Base-by-base conservation (phyloP, 2,113 vertebrate genomes). In the Cyanistes caeruleus region DNA sequence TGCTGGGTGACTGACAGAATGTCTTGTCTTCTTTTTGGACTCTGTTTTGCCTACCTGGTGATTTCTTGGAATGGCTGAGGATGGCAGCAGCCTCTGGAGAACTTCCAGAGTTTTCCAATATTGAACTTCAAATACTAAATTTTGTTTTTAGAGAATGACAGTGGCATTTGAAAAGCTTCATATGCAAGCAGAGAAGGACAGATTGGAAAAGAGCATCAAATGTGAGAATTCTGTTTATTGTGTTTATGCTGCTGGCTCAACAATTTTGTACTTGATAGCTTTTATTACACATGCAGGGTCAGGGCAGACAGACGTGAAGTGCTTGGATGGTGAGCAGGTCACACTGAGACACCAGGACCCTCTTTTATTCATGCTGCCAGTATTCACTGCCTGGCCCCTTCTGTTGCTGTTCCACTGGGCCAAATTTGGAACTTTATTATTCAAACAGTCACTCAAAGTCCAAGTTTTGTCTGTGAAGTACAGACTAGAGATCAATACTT, bases 161-260 rank as follows among this genome's bases (percentile, higher is more conserved):
- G 87, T 90, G 92, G 98, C 98, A 59, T 99, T 99, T 97, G 98
- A 99, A 83, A 98, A 97, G 83, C 98, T 99, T 96, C 97, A 95
- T 76, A 56, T 98, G 67, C 98, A 98, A 98, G 98, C 98, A 84
- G 98, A 99, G 96, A 97, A 97, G 46, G 97, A 98, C 90, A 99
- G 98, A 92, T 43, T 98, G 90, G 98, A 99, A 95, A 98, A 99
- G 97, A 95, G 96, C 88, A 97, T 97, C 86, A 98, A 98, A 91
- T 76, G 98, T 98, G 95, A 93, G 97, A 51, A 89, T 92, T 53
- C 43, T 90, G 23, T 79, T 95, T 25, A 11, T 73, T 63, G 7
- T 33, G 15, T 69, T 80, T n/a, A 17, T 89, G n/a, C 41, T 83
- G 37, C 25, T 53, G 72, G 31, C 25, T 65, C 81, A 51, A 30